phyloP scores from a whole-genome alignment of 1,140 invertebrate species.

The Caerostris darwini region DNA sequence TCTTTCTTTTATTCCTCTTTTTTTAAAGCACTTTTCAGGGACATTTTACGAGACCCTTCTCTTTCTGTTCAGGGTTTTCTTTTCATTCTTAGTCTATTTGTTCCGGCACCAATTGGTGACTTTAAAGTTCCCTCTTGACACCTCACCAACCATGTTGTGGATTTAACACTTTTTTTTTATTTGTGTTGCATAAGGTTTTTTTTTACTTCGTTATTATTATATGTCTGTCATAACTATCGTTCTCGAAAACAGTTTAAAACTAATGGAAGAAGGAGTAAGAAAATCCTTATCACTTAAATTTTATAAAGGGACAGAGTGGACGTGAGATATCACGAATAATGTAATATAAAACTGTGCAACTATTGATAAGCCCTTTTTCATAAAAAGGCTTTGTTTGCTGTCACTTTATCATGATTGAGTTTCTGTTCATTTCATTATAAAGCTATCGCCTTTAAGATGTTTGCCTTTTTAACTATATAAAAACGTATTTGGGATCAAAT shows the following conservation, averaged over 20 bases:
- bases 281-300: neutral
- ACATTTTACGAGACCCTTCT: slow-evolving; percentile 49
- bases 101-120: slow-evolving; percentile 58
- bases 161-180: slow-evolving; percentile 29
- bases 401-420: neutral
- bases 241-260: slow-evolving; percentile 30
- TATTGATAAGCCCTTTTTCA: neutral
- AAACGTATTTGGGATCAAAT: neutral
- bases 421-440: neutral
- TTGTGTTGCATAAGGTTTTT: neutral
- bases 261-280: neutral
- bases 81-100: slow-evolving; percentile 62
- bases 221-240: neutral
- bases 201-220: neutral
- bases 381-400: neutral
- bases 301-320: slow-evolving; percentile 1
- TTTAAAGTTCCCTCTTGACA: slow-evolving; percentile 50
- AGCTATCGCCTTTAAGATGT: neutral
- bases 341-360: slow-evolving; percentile 37
- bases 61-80: slow-evolving; percentile 4
- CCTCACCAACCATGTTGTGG: neutral
- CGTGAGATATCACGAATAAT: slow-evolving; percentile 3
- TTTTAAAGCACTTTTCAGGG: slow-evolving; percentile 57
- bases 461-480: neutral
- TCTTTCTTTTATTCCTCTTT: neutral